Conservation (phyloP, 2,113 vertebrate species). For the Ardeotis arabs region DNA sequence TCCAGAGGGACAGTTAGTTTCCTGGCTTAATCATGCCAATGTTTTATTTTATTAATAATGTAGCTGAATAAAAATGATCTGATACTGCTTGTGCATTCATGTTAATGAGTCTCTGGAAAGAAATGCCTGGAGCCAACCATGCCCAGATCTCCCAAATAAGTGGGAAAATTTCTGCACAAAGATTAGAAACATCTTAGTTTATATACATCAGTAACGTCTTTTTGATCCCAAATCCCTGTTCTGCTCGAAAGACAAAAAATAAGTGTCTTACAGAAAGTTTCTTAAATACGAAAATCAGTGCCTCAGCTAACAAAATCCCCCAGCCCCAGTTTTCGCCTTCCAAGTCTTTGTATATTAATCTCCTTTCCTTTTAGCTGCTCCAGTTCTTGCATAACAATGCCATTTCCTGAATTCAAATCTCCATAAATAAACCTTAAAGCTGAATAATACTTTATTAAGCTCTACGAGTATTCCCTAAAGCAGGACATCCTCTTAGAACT, state of each 20-base stretch:
- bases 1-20: constrained; percentile 10
- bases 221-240: neutral
- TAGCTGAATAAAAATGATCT: constrained; percentile 11
- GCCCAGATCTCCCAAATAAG: neutral
- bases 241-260: neutral
- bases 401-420: constrained; percentile 51
- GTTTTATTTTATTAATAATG: constrained; percentile 19
- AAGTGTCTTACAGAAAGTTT: neutral
- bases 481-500: constrained; percentile 2
- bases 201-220: neutral
- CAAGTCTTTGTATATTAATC: constrained; percentile 29
- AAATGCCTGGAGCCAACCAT: neutral
- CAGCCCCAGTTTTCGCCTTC: neutral
- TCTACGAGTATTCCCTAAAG: neutral
- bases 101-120: constrained; percentile 19
- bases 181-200: neutral
- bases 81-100: neutral
- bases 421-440: constrained; percentile 45
- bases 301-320: neutral
- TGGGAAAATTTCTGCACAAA: neutral
- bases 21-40: constrained; percentile 15
- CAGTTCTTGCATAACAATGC: constrained; percentile 45
- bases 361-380: constrained; percentile 43
- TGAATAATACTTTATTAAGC: constrained; percentile 49
- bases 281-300: neutral